These are phyloP conservation scores for Heterotilapia buettikoferi DNA, from an alignment of 2,113 vertebrate species.

Conservation along the genomic window DNA sequence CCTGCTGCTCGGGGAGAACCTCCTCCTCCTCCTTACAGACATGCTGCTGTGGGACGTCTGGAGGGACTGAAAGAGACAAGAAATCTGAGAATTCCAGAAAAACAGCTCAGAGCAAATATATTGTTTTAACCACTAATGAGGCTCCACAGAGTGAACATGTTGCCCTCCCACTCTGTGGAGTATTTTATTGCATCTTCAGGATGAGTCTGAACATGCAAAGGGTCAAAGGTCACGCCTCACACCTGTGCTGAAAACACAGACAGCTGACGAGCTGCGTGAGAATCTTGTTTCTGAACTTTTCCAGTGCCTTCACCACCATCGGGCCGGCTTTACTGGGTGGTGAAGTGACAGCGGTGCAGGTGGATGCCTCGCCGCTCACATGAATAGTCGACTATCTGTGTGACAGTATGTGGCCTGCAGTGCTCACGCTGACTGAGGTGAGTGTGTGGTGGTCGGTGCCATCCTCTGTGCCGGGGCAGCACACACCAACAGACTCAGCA, in stretches of 20 bases:
- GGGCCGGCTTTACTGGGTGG: rapidly evolving
- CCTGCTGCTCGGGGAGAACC: neutral
- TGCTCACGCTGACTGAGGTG: neutral
- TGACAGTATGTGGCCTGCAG: neutral
- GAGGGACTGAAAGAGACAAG: rapidly evolving
- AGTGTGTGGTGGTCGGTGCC: neutral
- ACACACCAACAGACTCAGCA: neutral
- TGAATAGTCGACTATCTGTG: rapidly evolving
- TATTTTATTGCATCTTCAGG: neutral
- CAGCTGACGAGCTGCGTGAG: neutral
- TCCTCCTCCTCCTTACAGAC: neutral
- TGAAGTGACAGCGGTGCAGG: rapidly evolving
- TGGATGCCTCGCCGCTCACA: neutral
- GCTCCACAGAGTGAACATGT: neutral
- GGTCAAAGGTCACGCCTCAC: neutral
- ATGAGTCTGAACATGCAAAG: rapidly evolving
- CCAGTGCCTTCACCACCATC: rapidly evolving
- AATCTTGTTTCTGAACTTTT: rapidly evolving
- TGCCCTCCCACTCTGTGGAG: rapidly evolving
- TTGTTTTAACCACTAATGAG: rapidly evolving
- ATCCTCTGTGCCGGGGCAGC: neutral
- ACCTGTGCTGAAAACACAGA: neutral
- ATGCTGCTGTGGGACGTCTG: neutral
- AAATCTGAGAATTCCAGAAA: neutral
- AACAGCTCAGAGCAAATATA: neutral